These are phyloP conservation scores for Columba guinea DNA, from an alignment of 2,797 vertebrate species.

Conservation along the genomic window DNA sequence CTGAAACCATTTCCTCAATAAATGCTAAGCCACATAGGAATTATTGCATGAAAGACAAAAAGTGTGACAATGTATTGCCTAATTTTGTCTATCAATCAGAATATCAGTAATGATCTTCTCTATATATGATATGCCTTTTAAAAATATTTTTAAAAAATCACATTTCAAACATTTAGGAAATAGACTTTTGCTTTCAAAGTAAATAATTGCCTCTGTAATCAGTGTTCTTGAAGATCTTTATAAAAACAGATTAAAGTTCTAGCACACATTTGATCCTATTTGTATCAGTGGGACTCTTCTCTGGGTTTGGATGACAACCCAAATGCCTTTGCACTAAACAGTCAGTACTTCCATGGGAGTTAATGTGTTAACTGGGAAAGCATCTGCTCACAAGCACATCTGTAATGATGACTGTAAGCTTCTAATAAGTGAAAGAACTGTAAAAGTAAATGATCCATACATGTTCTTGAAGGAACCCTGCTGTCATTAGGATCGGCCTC, in stretches of 20 bases:
- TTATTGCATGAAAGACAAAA: neutral
- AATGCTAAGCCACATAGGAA: neutral
- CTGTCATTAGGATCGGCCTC: slow-evolving; percentile 30
- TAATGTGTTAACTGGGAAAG: slow-evolving; percentile 35
- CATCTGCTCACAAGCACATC: slow-evolving; percentile 2
- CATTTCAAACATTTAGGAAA: neutral
- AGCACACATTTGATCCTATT: neutral
- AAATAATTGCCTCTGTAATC: neutral
- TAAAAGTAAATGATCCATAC: slow-evolving; percentile 43
- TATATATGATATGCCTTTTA: neutral
- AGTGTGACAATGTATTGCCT: neutral
- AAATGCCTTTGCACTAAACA: neutral
- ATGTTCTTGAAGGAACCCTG: slow-evolving; percentile 24
- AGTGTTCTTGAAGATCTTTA: neutral
- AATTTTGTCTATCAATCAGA: neutral
- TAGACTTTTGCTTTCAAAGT: neutral
- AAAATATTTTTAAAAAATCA: fast-evolving
- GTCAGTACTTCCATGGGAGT: neutral
- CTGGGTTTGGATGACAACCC: neutral
- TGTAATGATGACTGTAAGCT: slow-evolving; percentile 20
- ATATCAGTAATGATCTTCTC: neutral
- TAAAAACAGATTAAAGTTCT: neutral
- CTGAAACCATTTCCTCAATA: neutral
- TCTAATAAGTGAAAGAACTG: slow-evolving; percentile 28
- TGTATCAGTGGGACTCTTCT: neutral